Conservation (phyloP, 1,140 invertebrate species). For the Stegodyphus mimosarum region DNA sequence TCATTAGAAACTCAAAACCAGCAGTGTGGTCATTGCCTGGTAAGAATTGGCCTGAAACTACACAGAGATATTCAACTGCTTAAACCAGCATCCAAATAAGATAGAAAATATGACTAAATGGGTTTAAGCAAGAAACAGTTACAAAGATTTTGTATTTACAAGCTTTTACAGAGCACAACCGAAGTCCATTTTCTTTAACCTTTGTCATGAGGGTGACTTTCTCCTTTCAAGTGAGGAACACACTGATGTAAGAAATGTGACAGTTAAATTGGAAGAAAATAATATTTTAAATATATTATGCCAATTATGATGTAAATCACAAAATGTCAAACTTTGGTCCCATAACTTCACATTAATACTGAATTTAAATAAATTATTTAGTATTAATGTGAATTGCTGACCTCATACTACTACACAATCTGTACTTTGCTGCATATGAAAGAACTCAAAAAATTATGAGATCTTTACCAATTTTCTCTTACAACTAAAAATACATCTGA, state of each 20-base stretch:
- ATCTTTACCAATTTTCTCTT: too few species aligned
- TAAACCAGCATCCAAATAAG: constrained; percentile 35
- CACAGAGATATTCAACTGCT: constrained; percentile 14
- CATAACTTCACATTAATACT: background rate
- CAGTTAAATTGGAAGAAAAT: background rate
- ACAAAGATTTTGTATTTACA: constrained; percentile 51
- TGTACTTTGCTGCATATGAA: too few species aligned
- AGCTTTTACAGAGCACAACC: constrained; percentile 38
- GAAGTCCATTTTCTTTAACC: constrained; percentile 44
- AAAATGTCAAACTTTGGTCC: background rate
- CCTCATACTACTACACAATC: too few species aligned
- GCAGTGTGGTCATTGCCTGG: background rate
- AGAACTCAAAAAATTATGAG: too few species aligned
- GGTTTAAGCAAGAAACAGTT: constrained; percentile 50
- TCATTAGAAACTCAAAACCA: background rate
- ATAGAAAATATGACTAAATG: constrained; percentile 42
- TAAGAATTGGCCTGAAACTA: background rate
- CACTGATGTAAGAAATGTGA: constrained; percentile 40
- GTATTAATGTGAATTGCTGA: background rate
- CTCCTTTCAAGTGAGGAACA: background rate
- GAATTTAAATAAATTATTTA: background rate
- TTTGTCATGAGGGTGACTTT: constrained; percentile 32
- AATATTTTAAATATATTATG: background rate
- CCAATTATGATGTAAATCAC: background rate
- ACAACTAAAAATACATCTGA: too few species aligned